Evolutionary conservation across 1,140 invertebrate genomes (phyloP), one percentile per base, ranked within the genome.

Genomic region (Batillaria attramentaria): DNA sequence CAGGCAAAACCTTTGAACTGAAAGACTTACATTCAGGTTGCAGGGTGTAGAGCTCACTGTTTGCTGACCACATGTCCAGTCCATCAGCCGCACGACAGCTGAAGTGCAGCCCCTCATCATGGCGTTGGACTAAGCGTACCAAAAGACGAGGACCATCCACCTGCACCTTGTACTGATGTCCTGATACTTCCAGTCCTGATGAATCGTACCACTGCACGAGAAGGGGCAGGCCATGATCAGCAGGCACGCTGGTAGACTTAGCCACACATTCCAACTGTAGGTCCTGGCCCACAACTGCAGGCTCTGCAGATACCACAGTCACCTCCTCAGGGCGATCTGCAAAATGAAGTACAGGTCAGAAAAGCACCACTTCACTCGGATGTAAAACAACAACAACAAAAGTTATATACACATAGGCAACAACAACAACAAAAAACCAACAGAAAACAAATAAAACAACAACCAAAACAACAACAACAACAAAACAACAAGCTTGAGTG

Each of bases 1-100:
- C n/a, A n/a, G n/a, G n/a, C n/a, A n/a, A n/a, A n/a, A n/a, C n/a
- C n/a, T n/a, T n/a, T n/a, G n/a, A n/a, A n/a, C n/a, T n/a, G n/a
- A n/a, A n/a, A n/a, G 18, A 74, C 72, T 74, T 35, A 74, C 72
- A 74, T 20, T 74, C 72, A 74, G 72, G 72, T 10, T 57, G n/a
- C 28, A 74, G 46, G 31, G n/a, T 46, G 46, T 57, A 74, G 72
- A 33, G 31, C 5, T 6, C 31, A n/a, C 72, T 74, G 31, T 20
- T n/a, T 1, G 8, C 72, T 3, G 72, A 74, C 70, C 70, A 72
- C 5, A 72, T 33, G 20, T 37, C 72, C 31, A 33, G 28, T 3
- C 70, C 70, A 1, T 72, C 70, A 33, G 70, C 28, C 39, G 20
- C 70, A 6, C 43, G 41, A 31, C 70, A 72, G 24, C 41, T 28